These are phyloP conservation scores for Catocala sponsa DNA, from an alignment of 2,888 invertebrate species.

Conservation along the genomic window DNA sequence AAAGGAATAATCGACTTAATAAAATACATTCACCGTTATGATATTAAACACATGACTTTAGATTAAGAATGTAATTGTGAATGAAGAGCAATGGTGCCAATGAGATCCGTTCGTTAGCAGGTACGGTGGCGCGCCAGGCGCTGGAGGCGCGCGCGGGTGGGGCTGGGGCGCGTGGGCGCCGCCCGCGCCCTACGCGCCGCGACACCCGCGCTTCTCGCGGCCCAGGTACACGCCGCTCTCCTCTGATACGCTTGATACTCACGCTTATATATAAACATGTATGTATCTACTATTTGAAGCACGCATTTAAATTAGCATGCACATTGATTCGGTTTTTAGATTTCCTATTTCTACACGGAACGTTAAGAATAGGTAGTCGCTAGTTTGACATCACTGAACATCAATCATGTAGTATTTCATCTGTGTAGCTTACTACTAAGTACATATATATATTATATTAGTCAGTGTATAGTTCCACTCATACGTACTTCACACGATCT, in stretches of 20 bases:
- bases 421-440: too few species aligned
- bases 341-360: not conserved
- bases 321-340: conserved; percentile 1
- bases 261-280: conserved; percentile 3
- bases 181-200: conserved; percentile 78
- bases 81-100: not conserved
- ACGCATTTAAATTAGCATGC: not conserved
- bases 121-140: conserved; percentile 63
- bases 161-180: conserved; percentile 84
- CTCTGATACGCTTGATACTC: not conserved
- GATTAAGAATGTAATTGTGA: too few species aligned
- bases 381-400: too few species aligned
- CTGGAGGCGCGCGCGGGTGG: conserved; percentile 67
- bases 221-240: conserved; percentile 71
- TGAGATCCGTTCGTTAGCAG: conserved; percentile 48
- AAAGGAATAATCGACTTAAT: too few species aligned
- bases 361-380: too few species aligned
- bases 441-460: too few species aligned
- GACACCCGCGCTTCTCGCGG: conserved; percentile 80
- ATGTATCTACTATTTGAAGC: not conserved
- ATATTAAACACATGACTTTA: too few species aligned
- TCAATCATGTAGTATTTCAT: too few species aligned
- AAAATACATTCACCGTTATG: too few species aligned
- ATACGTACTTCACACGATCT: too few species aligned
- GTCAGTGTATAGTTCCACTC: too few species aligned